A percentile compares a stretch with the other conserved stretches of the same genome.
These are phyloP conservation scores for Ernsta delagoae DNA, from an alignment of 2,888 invertebrate genomes.

Conservation along the genomic window DNA sequence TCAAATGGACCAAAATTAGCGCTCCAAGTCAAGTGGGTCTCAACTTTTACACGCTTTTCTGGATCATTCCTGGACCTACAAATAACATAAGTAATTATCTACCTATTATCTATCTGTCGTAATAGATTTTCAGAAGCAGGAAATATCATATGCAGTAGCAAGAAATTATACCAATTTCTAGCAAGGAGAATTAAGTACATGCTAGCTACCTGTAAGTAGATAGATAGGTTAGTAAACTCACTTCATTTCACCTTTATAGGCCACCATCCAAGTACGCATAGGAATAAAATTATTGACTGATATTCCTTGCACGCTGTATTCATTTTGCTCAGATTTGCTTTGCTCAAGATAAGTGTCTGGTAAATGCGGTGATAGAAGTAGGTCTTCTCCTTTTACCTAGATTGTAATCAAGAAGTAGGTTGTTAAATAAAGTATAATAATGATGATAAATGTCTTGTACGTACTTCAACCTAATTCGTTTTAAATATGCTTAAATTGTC, in stretches of 20 bases:
- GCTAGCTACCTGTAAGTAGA: neutral
- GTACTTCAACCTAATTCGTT: too few relatives aligned
- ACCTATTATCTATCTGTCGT: too few relatives aligned
- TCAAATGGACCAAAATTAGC: constrained; percentile 87
- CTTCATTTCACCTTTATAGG: constrained; percentile 87
- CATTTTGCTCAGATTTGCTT: constrained; percentile 67
- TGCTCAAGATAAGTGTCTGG: constrained; percentile 86
- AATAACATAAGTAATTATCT: too few relatives aligned
- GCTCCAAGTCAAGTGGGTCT: constrained; percentile 85
- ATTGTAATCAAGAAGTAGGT: neutral
- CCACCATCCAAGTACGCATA: constrained; percentile 88
- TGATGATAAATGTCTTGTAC: too few relatives aligned
- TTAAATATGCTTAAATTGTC: too few relatives aligned
- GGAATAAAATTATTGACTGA: constrained; percentile 85
- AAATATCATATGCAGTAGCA: too few relatives aligned
- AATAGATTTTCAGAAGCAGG: neutral
- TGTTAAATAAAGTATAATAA: too few relatives aligned
- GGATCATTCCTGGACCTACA: constrained; percentile 57
- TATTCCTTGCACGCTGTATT: constrained; percentile 87
- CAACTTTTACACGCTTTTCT: constrained; percentile 74
- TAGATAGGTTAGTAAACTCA: constrained; percentile 53
- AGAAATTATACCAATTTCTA: too few relatives aligned
- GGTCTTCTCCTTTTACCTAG: constrained; percentile 83
- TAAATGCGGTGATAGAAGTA: constrained; percentile 84
- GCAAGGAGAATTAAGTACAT: too few relatives aligned